These are phyloP conservation scores for Dasypogon diadema DNA, from an alignment of 2,888 invertebrate species.

Conservation along the genomic window DNA sequence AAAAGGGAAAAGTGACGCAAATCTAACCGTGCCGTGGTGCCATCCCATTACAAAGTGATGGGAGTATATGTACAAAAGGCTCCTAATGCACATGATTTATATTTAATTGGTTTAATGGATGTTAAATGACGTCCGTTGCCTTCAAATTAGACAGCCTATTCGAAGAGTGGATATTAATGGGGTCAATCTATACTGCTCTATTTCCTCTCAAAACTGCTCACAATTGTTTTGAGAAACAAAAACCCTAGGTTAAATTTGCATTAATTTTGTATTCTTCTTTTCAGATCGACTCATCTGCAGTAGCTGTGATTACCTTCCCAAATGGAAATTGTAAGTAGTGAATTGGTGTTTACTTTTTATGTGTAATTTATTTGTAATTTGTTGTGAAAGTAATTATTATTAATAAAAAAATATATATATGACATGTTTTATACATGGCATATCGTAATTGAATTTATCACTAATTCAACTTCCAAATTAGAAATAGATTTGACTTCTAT, in stretches of 20 bases:
- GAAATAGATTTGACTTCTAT: too few species aligned
- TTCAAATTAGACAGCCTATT: conserved; percentile 28
- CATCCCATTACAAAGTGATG: neutral
- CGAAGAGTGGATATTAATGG: conserved; percentile 21
- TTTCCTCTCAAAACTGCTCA: neutral
- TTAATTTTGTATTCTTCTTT: neutral
- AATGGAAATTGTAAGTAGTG: too few species aligned
- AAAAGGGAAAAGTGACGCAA: conserved; percentile 11
- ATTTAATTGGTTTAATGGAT: conserved; percentile 46
- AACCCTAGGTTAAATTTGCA: neutral
- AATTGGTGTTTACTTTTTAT: too few species aligned
- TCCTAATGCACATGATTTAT: conserved; percentile 37
- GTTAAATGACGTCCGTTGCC: conserved; percentile 30
- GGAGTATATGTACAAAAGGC: conserved; percentile 23
- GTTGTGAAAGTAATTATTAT: too few species aligned
- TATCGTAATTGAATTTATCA: too few species aligned
- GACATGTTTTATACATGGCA: too few species aligned
- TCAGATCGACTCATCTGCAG: neutral
- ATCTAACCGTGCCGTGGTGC: conserved; percentile 11
- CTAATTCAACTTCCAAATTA: too few species aligned
- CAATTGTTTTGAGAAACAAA: neutral
- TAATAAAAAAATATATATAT: too few species aligned
- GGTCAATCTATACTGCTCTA: neutral
- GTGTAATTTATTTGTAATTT: too few species aligned
- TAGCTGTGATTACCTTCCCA: neutral